A percentile compares a stretch with the other conserved stretches of the same genome.
Conservation (phyloP, 1,140 invertebrate species). For the Pseudomyrmex concolor region DNA sequence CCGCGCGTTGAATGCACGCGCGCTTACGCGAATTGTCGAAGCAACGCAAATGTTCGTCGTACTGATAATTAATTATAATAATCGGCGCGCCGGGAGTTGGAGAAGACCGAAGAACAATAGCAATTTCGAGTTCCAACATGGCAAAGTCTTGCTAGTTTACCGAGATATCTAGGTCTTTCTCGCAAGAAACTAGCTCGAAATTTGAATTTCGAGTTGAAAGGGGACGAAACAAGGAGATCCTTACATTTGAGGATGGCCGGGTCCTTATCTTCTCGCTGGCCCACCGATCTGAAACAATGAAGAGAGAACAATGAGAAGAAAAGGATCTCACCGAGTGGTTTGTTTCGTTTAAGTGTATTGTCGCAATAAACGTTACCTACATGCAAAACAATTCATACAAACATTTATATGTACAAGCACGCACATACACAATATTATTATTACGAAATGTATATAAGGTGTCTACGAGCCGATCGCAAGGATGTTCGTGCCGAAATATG, state of each 20-base stretch:
- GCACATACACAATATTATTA: not conserved
- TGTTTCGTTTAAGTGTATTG: not conserved
- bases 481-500: too few species aligned
- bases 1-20: not conserved
- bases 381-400: not conserved
- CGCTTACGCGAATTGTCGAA: constrained; percentile 14
- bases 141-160: constrained; percentile 38
- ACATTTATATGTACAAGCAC: not conserved
- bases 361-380: too few species aligned
- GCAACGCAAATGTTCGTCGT: constrained; percentile 28
- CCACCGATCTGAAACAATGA: constrained; percentile 40
- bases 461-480: too few species aligned
- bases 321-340: not conserved
- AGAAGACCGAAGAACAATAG: constrained; percentile 45
- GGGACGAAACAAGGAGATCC: constrained; percentile 31
- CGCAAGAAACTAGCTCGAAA: constrained; percentile 17
- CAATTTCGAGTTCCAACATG: constrained; percentile 42
- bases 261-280: constrained; percentile 27
- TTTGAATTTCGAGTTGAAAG: constrained; percentile 53
- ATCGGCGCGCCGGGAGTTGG: constrained; percentile 29
- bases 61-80: constrained; percentile 55
- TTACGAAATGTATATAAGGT: too few species aligned
- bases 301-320: constrained; percentile 23
- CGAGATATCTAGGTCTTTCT: constrained; percentile 21
- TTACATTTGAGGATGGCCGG: not conserved